phyloP scores from a whole-genome alignment of 2,797 vertebrate genomes.

The Siniperca undulata region DNA sequence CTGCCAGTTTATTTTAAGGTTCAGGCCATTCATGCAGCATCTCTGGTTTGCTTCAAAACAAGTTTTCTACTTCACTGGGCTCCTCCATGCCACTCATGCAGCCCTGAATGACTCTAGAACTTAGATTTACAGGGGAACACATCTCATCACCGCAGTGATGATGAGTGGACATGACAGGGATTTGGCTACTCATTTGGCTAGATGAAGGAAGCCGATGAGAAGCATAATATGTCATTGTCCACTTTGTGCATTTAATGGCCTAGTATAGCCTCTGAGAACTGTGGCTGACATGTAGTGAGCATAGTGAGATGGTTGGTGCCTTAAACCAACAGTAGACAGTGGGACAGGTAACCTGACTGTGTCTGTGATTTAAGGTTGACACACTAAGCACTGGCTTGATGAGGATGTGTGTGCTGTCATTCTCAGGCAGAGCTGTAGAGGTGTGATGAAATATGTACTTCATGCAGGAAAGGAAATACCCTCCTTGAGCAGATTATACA shows the following conservation, averaged over 20 bases:
- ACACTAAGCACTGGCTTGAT: constrained; percentile 19
- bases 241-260: constrained; percentile 25
- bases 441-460: constrained; percentile 20
- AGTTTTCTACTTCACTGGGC: constrained; percentile 71
- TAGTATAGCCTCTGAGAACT: constrained; percentile 21
- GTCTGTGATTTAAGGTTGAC: constrained; percentile 21
- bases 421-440: not conserved
- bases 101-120: constrained; percentile 46
- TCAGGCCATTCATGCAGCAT: constrained; percentile 49
- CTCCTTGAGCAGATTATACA: not conserved
- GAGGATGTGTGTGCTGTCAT: constrained; percentile 6
- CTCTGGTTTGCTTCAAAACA: constrained; percentile 60
- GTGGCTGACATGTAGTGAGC: constrained; percentile 21
- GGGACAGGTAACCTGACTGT: constrained; percentile 32
- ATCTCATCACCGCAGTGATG: constrained; percentile 43
- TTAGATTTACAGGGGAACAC: constrained; percentile 39
- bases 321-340: constrained; percentile 4
- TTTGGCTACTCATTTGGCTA: constrained; percentile 62
- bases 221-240: constrained; percentile 53
- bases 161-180: constrained; percentile 58
- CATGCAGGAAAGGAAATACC: not conserved
- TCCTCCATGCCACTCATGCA: constrained; percentile 28
- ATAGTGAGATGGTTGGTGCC: constrained; percentile 8
- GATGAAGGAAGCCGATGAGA: constrained; percentile 51
- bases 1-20: constrained; percentile 69